These are phyloP conservation scores for Nothoprocta pentlandii DNA, from an alignment of 2,113 vertebrate species.

Conservation along the genomic window DNA sequence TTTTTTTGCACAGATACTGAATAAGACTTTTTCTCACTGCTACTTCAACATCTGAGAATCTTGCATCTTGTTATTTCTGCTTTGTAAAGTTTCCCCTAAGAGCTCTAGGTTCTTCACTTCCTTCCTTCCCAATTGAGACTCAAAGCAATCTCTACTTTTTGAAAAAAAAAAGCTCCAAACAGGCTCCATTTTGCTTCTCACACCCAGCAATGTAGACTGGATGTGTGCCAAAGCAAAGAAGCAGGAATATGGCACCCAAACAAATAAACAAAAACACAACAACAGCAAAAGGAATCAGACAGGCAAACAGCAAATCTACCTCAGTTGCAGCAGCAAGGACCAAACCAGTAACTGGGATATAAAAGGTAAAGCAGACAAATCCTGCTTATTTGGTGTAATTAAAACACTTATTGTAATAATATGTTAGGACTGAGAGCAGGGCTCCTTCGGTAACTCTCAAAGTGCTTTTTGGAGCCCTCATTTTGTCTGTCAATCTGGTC, in stretches of 20 bases:
- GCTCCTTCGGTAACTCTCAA: fast-evolving
- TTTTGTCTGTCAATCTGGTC: background rate
- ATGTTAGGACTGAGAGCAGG: background rate
- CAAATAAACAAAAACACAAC: background rate
- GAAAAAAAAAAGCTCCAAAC: background rate
- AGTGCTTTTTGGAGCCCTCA: background rate
- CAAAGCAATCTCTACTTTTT: background rate
- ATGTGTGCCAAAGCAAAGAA: background rate
- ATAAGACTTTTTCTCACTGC: background rate
- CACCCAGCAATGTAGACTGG: background rate
- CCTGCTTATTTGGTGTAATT: background rate
- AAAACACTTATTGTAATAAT: background rate
- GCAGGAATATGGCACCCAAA: background rate
- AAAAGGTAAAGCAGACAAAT: background rate
- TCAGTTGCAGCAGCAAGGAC: background rate
- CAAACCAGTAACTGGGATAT: background rate
- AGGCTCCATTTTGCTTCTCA: background rate
- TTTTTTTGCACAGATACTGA: background rate
- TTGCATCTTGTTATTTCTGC: background rate
- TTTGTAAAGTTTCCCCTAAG: background rate
- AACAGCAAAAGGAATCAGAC: background rate
- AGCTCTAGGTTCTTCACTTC: background rate
- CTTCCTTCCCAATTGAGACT: background rate
- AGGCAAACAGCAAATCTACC: background rate
- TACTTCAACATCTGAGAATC: background rate